Percentiles rank a stretch among this genome's conserved stretches.
Evolutionary conservation across 2,888 invertebrate species (phyloP).

Genomic region (Elmis aenea): DNA sequence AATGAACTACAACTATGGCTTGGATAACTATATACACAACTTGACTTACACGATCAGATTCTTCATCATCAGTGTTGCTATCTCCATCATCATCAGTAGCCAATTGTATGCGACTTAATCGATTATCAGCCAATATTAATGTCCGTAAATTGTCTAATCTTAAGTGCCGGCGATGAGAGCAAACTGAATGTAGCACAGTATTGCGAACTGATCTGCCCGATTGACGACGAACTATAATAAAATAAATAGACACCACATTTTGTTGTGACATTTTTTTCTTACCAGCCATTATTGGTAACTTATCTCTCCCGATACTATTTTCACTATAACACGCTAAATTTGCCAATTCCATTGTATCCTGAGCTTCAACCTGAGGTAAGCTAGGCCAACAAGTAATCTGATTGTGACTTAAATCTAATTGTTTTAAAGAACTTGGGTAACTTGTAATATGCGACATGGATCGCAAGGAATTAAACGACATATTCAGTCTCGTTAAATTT

Average conservation of each 20-base stretch:
- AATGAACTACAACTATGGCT: no score
- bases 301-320: conserved; percentile 32
- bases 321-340: conserved; percentile 64
- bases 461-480: conserved; percentile 80
- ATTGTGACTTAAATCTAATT: conserved; percentile 90
- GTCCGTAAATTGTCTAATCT: conserved; percentile 77
- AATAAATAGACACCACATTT: no score
- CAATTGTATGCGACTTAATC: conserved; percentile 72
- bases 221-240: conserved; percentile 45
- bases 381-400: conserved; percentile 88
- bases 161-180: conserved; percentile 78
- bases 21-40: no score
- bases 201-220: conserved; percentile 63
- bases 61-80: conserved; percentile 53
- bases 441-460: conserved; percentile 85
- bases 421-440: conserved; percentile 83
- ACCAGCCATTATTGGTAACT: conserved; percentile 41
- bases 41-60: conserved; percentile 64
- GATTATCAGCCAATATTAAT: conserved; percentile 81
- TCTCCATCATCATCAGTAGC: conserved; percentile 77
- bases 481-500: conserved; percentile 77
- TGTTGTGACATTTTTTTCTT: no score
- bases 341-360: conserved; percentile 59
- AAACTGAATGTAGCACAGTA: conserved; percentile 74
- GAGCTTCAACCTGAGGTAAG: conserved; percentile 63